Percentiles rank a stretch among this genome's conserved stretches.
phyloP scores from a whole-genome alignment of 2,888 invertebrate genomes.

The Volucella zonaria region DNA sequence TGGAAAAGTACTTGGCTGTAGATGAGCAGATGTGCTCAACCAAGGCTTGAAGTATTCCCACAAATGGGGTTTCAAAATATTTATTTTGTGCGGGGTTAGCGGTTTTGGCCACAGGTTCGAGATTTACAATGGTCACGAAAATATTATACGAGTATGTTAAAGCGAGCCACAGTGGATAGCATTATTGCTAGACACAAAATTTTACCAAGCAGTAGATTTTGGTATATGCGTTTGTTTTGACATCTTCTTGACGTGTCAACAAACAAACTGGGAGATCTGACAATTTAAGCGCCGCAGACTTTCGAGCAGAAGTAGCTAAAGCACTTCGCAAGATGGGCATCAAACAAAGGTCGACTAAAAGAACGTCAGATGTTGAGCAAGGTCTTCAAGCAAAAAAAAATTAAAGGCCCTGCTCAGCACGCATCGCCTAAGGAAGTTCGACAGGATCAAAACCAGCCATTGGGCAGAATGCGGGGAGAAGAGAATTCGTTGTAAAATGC shows the following conservation, averaged over 20 bases:
- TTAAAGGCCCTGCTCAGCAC: constrained; percentile 53
- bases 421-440: constrained; percentile 48
- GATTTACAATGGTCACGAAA: constrained; percentile 35
- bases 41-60: constrained; percentile 5
- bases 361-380: constrained; percentile 2
- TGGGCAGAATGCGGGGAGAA: constrained; percentile 39
- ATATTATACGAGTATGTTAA: background rate
- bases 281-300: too few relatives aligned
- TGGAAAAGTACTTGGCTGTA: constrained; percentile 15
- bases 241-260: background rate
- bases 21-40: constrained; percentile 33
- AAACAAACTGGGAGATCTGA: too few relatives aligned
- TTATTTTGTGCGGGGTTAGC: constrained; percentile 31
- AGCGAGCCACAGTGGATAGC: background rate
- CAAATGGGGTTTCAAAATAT: constrained; percentile 36
- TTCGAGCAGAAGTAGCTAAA: too few relatives aligned
- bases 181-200: too few relatives aligned
- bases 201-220: too few relatives aligned
- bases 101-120: constrained; percentile 31
- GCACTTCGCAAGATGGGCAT: too few relatives aligned
- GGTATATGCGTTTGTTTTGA: too few relatives aligned
- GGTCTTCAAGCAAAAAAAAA: constrained; percentile 5
- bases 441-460: constrained; percentile 43
- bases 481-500: constrained; percentile 50
- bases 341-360: too few relatives aligned